Conservation (phyloP, 2,888 invertebrate genomes). For the Trachelus troglodyta region DNA sequence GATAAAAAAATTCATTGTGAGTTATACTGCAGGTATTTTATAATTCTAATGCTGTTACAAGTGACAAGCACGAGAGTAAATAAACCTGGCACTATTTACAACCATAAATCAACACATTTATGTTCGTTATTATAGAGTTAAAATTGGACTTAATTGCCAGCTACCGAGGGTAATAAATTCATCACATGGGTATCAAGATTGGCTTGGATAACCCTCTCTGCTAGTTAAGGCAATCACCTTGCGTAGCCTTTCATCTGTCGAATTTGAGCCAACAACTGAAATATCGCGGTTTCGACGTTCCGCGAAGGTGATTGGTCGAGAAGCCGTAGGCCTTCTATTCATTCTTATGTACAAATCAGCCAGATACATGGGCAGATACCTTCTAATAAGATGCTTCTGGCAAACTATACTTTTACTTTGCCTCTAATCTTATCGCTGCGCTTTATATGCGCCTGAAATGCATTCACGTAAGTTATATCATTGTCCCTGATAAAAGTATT, state of each 20-base stretch:
- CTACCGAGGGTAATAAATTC: slow-evolving; percentile 2
- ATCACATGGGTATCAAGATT: background rate
- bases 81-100: background rate
- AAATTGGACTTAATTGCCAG: slow-evolving; percentile 10
- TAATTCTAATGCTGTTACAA: background rate
- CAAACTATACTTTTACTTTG: background rate
- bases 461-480: background rate
- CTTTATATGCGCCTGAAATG: background rate
- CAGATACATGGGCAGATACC: background rate
- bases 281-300: background rate
- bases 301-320: background rate
- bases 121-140: background rate
- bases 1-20: background rate
- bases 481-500: background rate
- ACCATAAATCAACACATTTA: background rate
- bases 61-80: background rate
- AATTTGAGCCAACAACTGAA: slow-evolving; percentile 6
- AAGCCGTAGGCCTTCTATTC: background rate
- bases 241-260: slow-evolving; percentile 7
- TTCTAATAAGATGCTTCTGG: background rate
- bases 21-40: background rate
- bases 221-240: slow-evolving; percentile 2
- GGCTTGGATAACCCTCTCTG: background rate
- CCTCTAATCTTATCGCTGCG: background rate
- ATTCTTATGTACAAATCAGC: background rate